These are phyloP conservation scores for Gopherus flavomarginatus DNA, from an alignment of 2,113 vertebrate species.

Conservation along the genomic window DNA sequence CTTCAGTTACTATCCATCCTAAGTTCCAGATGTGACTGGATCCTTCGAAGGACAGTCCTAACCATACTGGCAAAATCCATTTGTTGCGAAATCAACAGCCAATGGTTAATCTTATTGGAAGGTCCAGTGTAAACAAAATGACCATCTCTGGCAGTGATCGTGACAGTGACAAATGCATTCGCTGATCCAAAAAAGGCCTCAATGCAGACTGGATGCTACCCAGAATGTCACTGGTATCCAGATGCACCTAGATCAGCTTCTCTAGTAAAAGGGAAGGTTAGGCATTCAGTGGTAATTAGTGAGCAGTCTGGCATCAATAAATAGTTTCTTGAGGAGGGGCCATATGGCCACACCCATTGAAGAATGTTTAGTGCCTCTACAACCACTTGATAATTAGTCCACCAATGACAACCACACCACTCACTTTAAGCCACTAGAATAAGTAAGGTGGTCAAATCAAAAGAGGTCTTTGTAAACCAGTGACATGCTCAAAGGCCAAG, in stretches of 20 bases:
- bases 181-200: not conserved
- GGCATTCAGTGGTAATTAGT: not conserved
- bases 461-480: not conserved
- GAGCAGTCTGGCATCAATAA: not conserved
- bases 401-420: not conserved
- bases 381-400: not conserved
- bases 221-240: not conserved
- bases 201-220: not conserved
- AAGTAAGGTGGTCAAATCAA: not conserved
- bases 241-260: not conserved
- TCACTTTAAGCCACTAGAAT: not conserved
- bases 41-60: conserved; percentile 3
- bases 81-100: not conserved
- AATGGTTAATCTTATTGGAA: not conserved
- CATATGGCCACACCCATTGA: not conserved
- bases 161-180: not conserved
- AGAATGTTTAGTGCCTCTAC: not conserved
- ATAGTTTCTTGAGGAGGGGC: not conserved
- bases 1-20: not conserved
- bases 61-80: not conserved
- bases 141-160: not conserved
- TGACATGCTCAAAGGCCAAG: not conserved
- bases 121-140: not conserved
- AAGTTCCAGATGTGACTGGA: not conserved
- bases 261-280: not conserved